Conservation (phyloP, 1,140 invertebrate species). For the Calycopis cecrops region DNA sequence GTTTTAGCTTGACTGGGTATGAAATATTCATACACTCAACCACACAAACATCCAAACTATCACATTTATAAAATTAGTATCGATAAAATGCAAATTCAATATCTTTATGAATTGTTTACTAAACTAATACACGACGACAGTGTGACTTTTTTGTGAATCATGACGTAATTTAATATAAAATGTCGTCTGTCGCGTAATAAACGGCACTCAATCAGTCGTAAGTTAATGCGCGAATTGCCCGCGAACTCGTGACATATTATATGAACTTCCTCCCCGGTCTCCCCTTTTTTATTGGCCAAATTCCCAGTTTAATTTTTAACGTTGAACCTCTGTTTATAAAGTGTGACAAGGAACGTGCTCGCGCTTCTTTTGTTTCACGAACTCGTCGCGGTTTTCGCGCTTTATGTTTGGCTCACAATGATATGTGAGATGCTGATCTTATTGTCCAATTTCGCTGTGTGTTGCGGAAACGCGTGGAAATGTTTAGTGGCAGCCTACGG, state of each 20-base stretch:
- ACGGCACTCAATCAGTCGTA: conserved; percentile 32
- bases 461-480: too few species aligned
- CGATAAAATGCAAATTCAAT: too few species aligned
- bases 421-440: neutral
- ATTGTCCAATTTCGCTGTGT: conserved; percentile 2
- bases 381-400: conserved; percentile 12
- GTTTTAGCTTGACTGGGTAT: too few species aligned
- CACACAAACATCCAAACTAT: too few species aligned
- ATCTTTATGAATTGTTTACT: too few species aligned
- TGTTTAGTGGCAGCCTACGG: too few species aligned
- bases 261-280: conserved; percentile 46
- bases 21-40: too few species aligned
- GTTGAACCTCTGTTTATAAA: conserved; percentile 39
- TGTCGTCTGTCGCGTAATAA: neutral
- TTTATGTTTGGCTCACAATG: conserved; percentile 8
- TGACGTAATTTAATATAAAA: neutral
- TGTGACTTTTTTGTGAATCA: too few species aligned
- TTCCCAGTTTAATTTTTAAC: conserved; percentile 47
- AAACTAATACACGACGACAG: too few species aligned
- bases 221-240: conserved; percentile 41
- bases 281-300: conserved; percentile 48
- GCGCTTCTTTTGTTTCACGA: conserved; percentile 33
- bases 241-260: conserved; percentile 43
- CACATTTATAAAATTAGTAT: too few species aligned
- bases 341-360: conserved; percentile 37